phyloP scores from a whole-genome alignment of 2,797 vertebrate species.

The Parotocinclus haroldoi region DNA sequence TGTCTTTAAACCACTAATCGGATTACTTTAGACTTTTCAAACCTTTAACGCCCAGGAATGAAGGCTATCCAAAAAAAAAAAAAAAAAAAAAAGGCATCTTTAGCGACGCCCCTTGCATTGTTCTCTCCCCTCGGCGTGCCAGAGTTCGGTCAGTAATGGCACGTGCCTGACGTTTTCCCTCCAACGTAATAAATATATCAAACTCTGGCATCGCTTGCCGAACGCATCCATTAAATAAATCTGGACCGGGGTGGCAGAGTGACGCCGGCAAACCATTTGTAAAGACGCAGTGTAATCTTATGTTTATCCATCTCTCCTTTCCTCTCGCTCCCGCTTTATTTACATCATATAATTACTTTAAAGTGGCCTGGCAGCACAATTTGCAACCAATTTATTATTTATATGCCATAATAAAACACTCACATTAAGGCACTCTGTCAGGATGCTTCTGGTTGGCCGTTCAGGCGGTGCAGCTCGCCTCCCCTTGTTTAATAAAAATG shows the following conservation, averaged over 20 bases:
- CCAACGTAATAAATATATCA: conserved; percentile 47
- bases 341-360: conserved; percentile 49
- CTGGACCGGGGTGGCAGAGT: conserved; percentile 27
- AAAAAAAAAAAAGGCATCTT: conserved; percentile 46
- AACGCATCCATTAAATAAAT: conserved; percentile 35
- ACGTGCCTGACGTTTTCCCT: conserved; percentile 28
- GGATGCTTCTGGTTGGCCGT: too few species aligned
- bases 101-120: conserved; percentile 28
- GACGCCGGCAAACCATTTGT: conserved; percentile 36
- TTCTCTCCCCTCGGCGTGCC: conserved; percentile 10
- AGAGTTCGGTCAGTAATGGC: conserved; percentile 35
- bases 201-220: conserved; percentile 25
- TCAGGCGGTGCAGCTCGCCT: background rate
- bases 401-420: conserved; percentile 4
- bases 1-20: too few species aligned
- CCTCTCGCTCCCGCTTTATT: conserved; percentile 37
- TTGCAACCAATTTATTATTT: conserved; percentile 1
- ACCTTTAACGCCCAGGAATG: background rate
- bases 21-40: conserved; percentile 19
- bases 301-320: conserved; percentile 7
- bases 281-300: conserved; percentile 30
- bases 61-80: conserved; percentile 20
- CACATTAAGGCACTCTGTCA: too few species aligned
- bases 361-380: conserved; percentile 48
- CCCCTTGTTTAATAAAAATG: background rate